Base-by-base conservation (phyloP, 1,140 invertebrate species). In the Matsumurasca onukii region DNA sequence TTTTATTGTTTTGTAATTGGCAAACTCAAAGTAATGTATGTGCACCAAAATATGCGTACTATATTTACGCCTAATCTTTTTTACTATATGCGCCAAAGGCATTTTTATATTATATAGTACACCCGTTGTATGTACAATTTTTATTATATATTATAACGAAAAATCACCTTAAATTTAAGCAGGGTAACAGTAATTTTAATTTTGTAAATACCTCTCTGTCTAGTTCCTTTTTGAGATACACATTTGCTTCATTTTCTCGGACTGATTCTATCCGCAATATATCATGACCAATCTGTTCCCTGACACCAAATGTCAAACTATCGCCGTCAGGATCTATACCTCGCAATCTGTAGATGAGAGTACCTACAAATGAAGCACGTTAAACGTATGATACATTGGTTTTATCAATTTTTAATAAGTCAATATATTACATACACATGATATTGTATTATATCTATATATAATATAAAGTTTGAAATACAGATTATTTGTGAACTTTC, bases 251-350 rank as follows among this genome's bases (percentile, higher is more conserved):
- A 76, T 86, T 91, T 55, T 84, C 81, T 62, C 87, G 88, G 69
- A 88, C 85, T 76, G 89, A 91, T 81, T 95, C 90, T 68, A 97
- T 88, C 75, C 88, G 83, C 74, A 97, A 87, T 66, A 96, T 86
- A 77, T 95, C 91, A 77, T 89, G 90, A 69, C 90, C 91, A 25
- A 86, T 82, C 22, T 71, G 63, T 70, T 91, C 88, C 75, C 87
- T 83, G 49, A 95, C 86, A 34, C 93, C 93, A 78, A 97, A 97
- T 67, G 83, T 86, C 70, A 97, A 79, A 31, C 83, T 81, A 81
- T 97, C 94, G 66, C 90, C 91, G 76, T 97, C 94, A 3, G 88
- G 87, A 82, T 97, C 94, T 68, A 86, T 82, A 61, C 90, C 94
- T 76, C 85, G 84, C 49, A 97, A 81, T 71, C 87, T 87, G 79